A percentile compares a stretch with the other conserved stretches of the same genome.
Conservation (phyloP, 2,888 invertebrate species). For the Scotopteryx bipunctaria region DNA sequence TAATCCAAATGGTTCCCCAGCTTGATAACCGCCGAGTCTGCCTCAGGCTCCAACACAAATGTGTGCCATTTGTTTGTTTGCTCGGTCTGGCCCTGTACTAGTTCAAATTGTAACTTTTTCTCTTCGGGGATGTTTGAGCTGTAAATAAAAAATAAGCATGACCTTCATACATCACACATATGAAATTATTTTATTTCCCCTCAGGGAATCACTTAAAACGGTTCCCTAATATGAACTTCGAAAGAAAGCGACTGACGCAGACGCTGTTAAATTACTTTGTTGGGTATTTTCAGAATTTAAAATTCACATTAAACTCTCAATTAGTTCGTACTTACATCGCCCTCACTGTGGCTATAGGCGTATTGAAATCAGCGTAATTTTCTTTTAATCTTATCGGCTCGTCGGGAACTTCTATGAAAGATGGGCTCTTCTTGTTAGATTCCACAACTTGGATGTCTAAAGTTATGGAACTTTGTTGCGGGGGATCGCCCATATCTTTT, state of each 20-base stretch:
- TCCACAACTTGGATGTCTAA: conserved; percentile 93
- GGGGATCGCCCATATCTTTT: conserved; percentile 88
- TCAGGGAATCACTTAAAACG: conserved; percentile 17
- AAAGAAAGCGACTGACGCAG: conserved; percentile 30
- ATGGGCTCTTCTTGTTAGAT: conserved; percentile 93
- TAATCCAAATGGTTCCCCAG: conserved; percentile 91
- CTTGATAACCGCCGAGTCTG: conserved; percentile 88
- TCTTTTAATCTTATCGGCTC: conserved; percentile 87
- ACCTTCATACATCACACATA: conserved; percentile 32
- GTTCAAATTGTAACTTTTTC: conserved; percentile 89
- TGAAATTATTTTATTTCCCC: conserved; percentile 30
- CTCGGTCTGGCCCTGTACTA: conserved; percentile 91
- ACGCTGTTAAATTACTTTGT: conserved; percentile 34
- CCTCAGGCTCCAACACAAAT: conserved; percentile 87
- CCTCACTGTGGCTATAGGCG: conserved; percentile 86
- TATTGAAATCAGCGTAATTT: conserved; percentile 88
- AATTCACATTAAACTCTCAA: conserved; percentile 39
- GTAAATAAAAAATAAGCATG: conserved; percentile 34
- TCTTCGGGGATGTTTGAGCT: conserved; percentile 91
- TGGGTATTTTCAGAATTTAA: conserved; percentile 34
- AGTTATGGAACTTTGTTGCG: conserved; percentile 88
- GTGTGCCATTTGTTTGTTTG: conserved; percentile 93
- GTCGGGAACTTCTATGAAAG: conserved; percentile 85
- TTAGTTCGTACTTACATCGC: conserved; percentile 84
- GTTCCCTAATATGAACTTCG: conserved; percentile 28